Evolutionary conservation across 2,888 invertebrate species (phyloP), one percentile per base, ranked within the genome.

Genomic region (Drosophila nr. perissopoda): DNA sequence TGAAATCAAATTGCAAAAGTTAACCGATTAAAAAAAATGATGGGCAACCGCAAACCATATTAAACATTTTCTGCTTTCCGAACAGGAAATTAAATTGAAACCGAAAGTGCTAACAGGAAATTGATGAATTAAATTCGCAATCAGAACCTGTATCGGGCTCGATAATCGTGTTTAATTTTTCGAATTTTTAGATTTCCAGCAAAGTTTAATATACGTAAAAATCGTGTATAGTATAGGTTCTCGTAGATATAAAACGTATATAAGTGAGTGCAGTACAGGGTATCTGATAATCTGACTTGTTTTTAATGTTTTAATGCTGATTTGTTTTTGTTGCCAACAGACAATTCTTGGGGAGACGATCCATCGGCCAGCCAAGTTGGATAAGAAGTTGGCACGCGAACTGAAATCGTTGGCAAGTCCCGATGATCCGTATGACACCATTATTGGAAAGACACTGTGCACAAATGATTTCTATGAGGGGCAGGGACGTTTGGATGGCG

Each of bases 401-500:
- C 93, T 99, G 59, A 96, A 96, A 89, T 95, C 95, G 0, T 93
- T 98, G 70, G 95, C 96, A 0, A 95, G 96, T 85, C 42, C 72
- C 33, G 96, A 96, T 85, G 97, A 97, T 91, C 97, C 97, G 0
- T 98, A 97, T 92, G 96, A 97, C 62, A 97, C 97, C 0, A 95
- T 98, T 46, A 95, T 95, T 58, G 99, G 99, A 54, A 98, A 97
- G 92, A 99, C 99, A 0, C 96, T 99, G 95, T 99, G 99, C 94
- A 97, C 99, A 13, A 96, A 98, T 91, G 99, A 99, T 93, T 99
- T 99, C 93, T 99, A 99, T 93, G 99, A 99, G 95, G 98, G 98
- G 36, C 99, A 99, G 94, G 99, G 98, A 25, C 95, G 99, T 49
- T 94, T 98, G 79, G 99, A 99, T 93, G 99, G 99, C 2, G 99